These are phyloP conservation scores for Xestia c-nigrum DNA, from an alignment of 2,888 invertebrate genomes.

Conservation along the genomic window DNA sequence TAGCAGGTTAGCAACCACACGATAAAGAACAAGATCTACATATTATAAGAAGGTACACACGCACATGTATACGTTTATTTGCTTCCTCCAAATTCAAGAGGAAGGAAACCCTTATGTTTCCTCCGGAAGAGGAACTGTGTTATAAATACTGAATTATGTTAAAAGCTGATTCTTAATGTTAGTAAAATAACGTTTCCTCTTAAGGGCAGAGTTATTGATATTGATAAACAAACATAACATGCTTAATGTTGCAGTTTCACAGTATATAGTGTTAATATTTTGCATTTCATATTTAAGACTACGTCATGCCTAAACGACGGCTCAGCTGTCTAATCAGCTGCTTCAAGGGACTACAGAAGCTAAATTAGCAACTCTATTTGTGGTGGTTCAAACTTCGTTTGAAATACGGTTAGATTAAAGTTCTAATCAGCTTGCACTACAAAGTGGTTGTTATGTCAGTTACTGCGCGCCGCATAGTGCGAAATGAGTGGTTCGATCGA, in stretches of 20 bases:
- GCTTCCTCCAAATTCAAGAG: conserved; percentile 35
- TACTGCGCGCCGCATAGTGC: no score
- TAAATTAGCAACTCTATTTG: no score
- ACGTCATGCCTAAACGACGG: no score
- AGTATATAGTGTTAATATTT: neutral
- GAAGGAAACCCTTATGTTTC: conserved; percentile 32
- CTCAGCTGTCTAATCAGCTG: no score
- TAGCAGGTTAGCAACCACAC: no score
- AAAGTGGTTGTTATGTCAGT: no score
- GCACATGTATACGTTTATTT: neutral
- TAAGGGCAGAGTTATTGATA: neutral
- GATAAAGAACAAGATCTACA: neutral
- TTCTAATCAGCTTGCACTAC: no score
- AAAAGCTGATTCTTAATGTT: neutral
- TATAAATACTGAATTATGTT: conserved; percentile 21
- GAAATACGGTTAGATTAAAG: no score
- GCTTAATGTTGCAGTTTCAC: neutral
- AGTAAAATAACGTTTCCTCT: conserved; percentile 15
- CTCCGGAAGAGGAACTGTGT: conserved; percentile 32
- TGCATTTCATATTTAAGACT: neutral
- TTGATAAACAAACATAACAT: neutral
- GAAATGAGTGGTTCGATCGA: no score
- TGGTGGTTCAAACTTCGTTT: no score
- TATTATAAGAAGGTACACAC: neutral
- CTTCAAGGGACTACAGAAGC: no score